Evolutionary conservation across 2,113 vertebrate genomes (phyloP), one percentile per base, ranked within the genome.

Genomic region (Galbula dea): DNA sequence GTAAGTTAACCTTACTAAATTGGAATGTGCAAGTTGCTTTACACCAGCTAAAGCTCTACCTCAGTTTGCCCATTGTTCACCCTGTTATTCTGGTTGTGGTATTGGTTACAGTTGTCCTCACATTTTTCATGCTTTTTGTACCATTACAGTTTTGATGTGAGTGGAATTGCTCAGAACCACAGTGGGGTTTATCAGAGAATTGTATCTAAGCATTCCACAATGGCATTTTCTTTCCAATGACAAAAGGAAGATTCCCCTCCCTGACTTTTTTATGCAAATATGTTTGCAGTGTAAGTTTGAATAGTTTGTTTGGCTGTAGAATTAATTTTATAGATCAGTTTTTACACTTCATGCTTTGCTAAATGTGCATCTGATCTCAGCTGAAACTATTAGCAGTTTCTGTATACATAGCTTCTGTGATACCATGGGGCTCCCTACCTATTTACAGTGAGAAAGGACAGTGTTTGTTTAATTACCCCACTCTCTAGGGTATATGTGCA

Each of bases 341-440:
- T 73, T 36, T 76, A 10, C 77, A 43, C 75, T 95, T 97, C 54
- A 72, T 58, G 39, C 48, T 93, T 93, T 94, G 39, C 85, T 90
- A 95, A 96, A 87, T 20, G 19, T 89, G 15, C 18, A 88, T 79
- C 66, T 94, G 59, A 83, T 91, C 88, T 65, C 51, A 95, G 68
- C 57, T 79, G 87, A 88, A 65, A 89, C 30, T 59, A 41, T 79
- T 91, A 86, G 30, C 8, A 21, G 6, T 69, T 85, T 66, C 48
- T 89, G 29, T 57, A 87, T 83, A 86, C 23, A 26, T 39, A 52
- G 23, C 24, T 73, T 62, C 86, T 90, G 90, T 58, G 76, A 32
- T 83, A 52, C 39, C 34, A 43, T 41, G 34, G 49, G 41, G 39
- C 22, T 82, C 27, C 74, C 72, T 46, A 21, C 34, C 21, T 14